phyloP scores from a whole-genome alignment of 2,888 invertebrate genomes.

The Mycalesis mineus region DNA sequence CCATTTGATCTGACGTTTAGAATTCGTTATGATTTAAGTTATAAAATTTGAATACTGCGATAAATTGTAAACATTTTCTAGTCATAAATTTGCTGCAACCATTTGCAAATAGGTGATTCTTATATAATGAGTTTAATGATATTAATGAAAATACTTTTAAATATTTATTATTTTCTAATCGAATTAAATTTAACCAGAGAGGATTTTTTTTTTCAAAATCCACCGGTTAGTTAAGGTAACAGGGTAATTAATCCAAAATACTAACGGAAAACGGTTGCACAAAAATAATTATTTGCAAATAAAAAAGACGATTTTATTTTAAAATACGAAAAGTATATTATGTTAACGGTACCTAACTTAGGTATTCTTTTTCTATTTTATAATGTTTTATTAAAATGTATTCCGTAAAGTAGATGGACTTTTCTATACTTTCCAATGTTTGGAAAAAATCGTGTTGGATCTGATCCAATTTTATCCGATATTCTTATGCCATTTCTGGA shows the following conservation, averaged over 20 bases:
- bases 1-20: background rate
- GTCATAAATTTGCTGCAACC: constrained; percentile 61
- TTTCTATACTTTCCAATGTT: background rate
- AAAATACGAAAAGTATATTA: background rate
- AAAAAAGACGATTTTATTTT: background rate
- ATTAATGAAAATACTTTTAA: background rate
- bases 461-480: no score
- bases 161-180: constrained; percentile 8
- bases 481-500: no score
- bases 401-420: background rate
- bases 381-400: background rate
- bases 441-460: background rate
- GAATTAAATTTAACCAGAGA: constrained; percentile 6
- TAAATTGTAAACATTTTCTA: constrained; percentile 47
- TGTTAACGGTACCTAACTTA: background rate
- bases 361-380: background rate
- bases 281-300: constrained; percentile 7
- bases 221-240: constrained; percentile 24
- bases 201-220: background rate
- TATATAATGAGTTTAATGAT: constrained; percentile 30
- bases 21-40: background rate
- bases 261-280: constrained; percentile 8
- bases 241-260: constrained; percentile 27
- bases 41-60: constrained; percentile 13
- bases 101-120: constrained; percentile 41